Conservation (phyloP, 2,888 invertebrate species). For the Spatulosminthurus flaviceps region DNA sequence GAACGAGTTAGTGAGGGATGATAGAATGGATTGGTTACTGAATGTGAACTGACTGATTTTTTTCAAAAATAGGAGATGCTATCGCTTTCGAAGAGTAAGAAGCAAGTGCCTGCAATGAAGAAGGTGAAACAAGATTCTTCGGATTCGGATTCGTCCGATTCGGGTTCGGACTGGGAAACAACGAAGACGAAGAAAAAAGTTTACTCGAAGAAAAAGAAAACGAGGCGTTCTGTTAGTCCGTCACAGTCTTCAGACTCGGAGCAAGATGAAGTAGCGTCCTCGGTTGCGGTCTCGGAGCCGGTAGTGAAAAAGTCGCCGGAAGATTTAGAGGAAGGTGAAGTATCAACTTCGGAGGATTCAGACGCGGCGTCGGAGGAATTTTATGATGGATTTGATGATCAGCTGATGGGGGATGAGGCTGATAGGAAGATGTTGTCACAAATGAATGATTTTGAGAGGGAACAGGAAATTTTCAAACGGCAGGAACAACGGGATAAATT, state of each 20-base stretch:
- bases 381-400: slow-evolving; percentile 96
- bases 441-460: slow-evolving; percentile 96
- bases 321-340: slow-evolving; percentile 89
- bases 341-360: slow-evolving; percentile 71
- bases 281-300: slow-evolving; percentile 44
- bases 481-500: slow-evolving; percentile 93
- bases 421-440: slow-evolving; percentile 88
- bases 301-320: slow-evolving; percentile 66
- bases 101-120: slow-evolving; percentile 65
- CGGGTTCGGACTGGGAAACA: slow-evolving; percentile 69
- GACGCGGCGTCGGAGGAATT: slow-evolving; percentile 78
- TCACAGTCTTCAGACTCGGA: slow-evolving; percentile 66
- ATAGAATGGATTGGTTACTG: too few species aligned
- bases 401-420: slow-evolving; percentile 96
- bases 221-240: slow-evolving; percentile 66
- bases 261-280: slow-evolving; percentile 65
- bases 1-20: too few species aligned
- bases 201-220: slow-evolving; percentile 59
- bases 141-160: slow-evolving; percentile 70
- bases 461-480: slow-evolving; percentile 95
- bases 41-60: neutral
- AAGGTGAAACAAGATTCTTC: slow-evolving; percentile 63
- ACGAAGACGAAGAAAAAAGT: slow-evolving; percentile 65
- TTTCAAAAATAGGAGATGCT: slow-evolving; percentile 75
- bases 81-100: slow-evolving; percentile 82